Evolutionary conservation across 2,888 invertebrate genomes (phyloP).

Genomic region (Drosophila koepferae): DNA sequence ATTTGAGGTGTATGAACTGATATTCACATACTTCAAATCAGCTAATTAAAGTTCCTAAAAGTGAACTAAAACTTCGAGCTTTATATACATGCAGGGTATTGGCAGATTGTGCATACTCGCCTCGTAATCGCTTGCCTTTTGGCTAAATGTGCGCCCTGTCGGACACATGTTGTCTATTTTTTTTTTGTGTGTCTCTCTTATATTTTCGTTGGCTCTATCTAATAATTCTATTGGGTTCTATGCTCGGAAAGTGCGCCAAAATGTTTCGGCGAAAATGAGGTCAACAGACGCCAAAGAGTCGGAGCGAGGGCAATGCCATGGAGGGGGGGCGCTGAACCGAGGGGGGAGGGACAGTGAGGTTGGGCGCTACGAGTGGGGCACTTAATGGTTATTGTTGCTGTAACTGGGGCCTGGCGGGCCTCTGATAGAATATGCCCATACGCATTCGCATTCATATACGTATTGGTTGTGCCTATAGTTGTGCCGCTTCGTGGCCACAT

Average conservation of each 20-base stretch:
- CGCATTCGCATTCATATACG: slow-evolving; percentile 29
- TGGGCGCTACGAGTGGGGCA: slow-evolving; percentile 8
- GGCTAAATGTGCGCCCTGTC: slow-evolving; percentile 18
- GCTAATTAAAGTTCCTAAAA: no score
- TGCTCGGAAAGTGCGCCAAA: slow-evolving; percentile 60
- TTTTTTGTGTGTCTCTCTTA: slow-evolving; percentile 1
- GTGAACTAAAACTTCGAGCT: no score
- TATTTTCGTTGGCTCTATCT: slow-evolving; percentile 20
- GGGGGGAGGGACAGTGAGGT: not conserved
- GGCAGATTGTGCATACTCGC: not conserved
- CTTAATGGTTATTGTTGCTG: slow-evolving; percentile 67
- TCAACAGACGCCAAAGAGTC: slow-evolving; percentile 79
- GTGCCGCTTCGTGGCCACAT: slow-evolving; percentile 17
- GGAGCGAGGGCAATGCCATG: slow-evolving; percentile 15
- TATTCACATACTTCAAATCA: no score
- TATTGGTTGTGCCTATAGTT: slow-evolving; percentile 13
- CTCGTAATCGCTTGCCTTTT: not conserved
- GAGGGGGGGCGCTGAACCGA: not conserved
- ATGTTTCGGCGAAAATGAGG: slow-evolving; percentile 69
- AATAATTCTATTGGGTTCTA: slow-evolving; percentile 40
- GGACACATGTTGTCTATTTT: slow-evolving; percentile 29
- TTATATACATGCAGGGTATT: not conserved
- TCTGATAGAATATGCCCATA: slow-evolving; percentile 33
- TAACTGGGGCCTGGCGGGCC: slow-evolving; percentile 47
- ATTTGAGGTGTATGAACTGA: no score